Evolutionary conservation across 2,888 invertebrate species (phyloP).

Genomic region (Dendrolimus houi): DNA sequence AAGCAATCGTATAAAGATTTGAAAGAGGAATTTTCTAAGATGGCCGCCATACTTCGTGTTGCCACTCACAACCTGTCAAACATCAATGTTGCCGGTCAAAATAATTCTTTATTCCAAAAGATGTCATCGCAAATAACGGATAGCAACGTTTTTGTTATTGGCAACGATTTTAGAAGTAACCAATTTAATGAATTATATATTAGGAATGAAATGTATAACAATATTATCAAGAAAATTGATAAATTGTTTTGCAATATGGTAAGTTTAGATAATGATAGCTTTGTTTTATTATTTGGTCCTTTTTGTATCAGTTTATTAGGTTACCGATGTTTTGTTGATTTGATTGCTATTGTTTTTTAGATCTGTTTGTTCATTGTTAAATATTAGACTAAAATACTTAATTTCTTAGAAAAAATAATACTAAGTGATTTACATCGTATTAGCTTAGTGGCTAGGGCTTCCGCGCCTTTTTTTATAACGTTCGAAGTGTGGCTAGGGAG

Average conservation of each 20-base stretch:
- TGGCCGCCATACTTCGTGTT: slow-evolving; percentile 35
- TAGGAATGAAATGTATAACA: slow-evolving; percentile 59
- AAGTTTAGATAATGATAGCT: slow-evolving; percentile 24
- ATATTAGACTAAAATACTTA: too few species aligned
- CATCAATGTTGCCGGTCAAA: slow-evolving; percentile 37
- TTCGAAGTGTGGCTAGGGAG: too few species aligned
- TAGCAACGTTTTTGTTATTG: slow-evolving; percentile 51
- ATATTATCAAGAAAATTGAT: slow-evolving; percentile 61
- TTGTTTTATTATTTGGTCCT: background rate
- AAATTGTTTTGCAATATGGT: slow-evolving; percentile 64
- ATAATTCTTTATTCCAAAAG: slow-evolving; percentile 23
- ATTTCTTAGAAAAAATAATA: too few species aligned
- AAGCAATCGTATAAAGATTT: slow-evolving; percentile 51
- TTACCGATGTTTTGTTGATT: background rate
- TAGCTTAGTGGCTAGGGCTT: too few species aligned
- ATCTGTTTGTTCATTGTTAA: too few species aligned
- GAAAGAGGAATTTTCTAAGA: slow-evolving; percentile 40
- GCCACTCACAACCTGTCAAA: slow-evolving; percentile 7
- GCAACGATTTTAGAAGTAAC: slow-evolving; percentile 45
- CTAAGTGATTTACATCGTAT: too few species aligned
- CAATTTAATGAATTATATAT: slow-evolving; percentile 46
- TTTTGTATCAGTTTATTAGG: background rate
- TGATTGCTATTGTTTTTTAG: too few species aligned
- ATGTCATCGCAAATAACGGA: slow-evolving; percentile 45
- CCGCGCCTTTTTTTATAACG: too few species aligned